Base-by-base conservation (phyloP, 2,113 vertebrate genomes). In the Lepus europaeus region DNA sequence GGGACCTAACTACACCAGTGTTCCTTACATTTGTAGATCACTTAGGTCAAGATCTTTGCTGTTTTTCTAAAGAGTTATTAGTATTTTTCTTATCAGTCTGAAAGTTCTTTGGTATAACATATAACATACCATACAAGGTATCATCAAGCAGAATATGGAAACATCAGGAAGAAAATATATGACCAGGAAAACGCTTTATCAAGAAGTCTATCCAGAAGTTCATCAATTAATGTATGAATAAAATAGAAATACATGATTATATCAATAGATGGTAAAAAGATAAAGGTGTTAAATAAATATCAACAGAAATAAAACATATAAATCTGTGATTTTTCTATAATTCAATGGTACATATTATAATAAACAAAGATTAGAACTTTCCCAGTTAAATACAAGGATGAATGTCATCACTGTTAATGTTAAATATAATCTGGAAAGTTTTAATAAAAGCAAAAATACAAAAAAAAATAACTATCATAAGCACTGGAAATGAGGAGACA, bases 121-220 rank as follows among this genome's bases (percentile, higher is more conserved):
- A 51, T 69, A 64, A 59, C 1, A 14, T 8, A 2, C 39, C 45
- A 1, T 23, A 36, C 14, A 93, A 84, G 4, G 31, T 31, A 89
- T 10, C n/a, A 89, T 39, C 23, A 59, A 89, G 3, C 45, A 77
- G 3, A 88, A 81, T 51, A 8, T 29, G 83, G 16, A 83, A 83
- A 74, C 51, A 88, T 78, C 4, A 89, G 76, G 73, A 95, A 45
- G 14, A 89, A 96, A 91, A 76, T 63, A 89, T 11, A 72, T 23
- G 61, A 56, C 27, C 12, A 70, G 76, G 6, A 84, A 39, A 8
- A 49, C 33, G 1, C 6, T 8, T 51, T 66, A 17, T 68, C 13
- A 73, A 68, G 17, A 86, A 56, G 4, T 82, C 69, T 93, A 17
- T 72, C n/a, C 77, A 8, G 8, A 87, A 78, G 39, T 53, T 19